These are phyloP conservation scores for Cerastoderma edule DNA, from an alignment of 2,888 invertebrate species.

Conservation along the genomic window DNA sequence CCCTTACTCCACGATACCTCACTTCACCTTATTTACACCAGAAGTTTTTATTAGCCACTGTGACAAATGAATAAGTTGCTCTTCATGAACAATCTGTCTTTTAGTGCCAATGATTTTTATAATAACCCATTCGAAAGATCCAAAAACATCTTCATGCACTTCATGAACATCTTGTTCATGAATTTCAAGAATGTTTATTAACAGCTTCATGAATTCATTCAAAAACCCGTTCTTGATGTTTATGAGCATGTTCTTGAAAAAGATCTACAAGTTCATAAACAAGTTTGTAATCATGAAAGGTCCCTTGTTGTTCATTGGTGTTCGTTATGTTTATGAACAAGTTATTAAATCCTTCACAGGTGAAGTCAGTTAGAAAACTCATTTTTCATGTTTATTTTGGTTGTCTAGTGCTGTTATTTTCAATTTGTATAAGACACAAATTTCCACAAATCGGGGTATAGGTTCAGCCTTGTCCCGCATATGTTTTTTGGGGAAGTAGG, in stretches of 20 bases:
- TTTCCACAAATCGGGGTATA: no score
- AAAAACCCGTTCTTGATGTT: neutral
- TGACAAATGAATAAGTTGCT: neutral
- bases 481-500: no score
- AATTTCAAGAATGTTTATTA: neutral
- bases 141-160: neutral
- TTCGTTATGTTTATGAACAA: no score
- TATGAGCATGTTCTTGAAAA: neutral
- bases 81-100: neutral
- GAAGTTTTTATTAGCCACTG: neutral
- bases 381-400: no score
- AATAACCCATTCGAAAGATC: neutral
- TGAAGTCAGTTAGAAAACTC: no score
- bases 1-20: neutral
- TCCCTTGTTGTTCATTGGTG: no score
- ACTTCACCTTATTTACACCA: no score
- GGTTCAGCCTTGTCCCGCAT: no score
- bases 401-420: no score
- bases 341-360: no score
- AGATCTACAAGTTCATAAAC: neutral
- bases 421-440: no score
- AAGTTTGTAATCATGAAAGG: neutral
- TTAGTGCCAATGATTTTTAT: neutral
- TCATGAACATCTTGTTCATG: neutral
- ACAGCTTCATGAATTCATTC: neutral